Conservation (phyloP, 1,140 invertebrate genomes). For the Pseudobourletiella spinata region DNA sequence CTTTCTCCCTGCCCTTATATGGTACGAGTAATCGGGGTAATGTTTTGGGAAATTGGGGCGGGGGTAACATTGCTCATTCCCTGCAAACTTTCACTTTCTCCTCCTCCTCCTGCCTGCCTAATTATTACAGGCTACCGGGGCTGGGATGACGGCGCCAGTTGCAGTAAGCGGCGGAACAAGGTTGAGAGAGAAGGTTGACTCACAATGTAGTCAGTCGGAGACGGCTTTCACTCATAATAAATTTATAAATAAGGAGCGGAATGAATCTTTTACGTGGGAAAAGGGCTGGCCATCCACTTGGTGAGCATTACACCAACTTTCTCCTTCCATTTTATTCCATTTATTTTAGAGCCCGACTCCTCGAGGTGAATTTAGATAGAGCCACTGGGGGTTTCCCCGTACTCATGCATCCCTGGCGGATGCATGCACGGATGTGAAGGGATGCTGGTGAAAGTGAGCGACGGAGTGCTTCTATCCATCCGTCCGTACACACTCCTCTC, state of each 20-base stretch:
- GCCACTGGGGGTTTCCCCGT: background rate
- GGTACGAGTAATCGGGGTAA: no score
- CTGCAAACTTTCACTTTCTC: background rate
- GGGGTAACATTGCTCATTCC: background rate
- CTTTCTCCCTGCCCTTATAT: no score
- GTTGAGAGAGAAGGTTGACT: background rate
- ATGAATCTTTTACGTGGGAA: constrained; percentile 9
- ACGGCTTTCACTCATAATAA: background rate
- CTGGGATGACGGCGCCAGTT: no score
- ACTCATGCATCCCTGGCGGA: background rate
- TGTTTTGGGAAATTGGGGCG: no score
- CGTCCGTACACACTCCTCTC: no score
- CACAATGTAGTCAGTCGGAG: no score
- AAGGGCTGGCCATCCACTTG: no score
- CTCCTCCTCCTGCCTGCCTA: background rate
- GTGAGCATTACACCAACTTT: background rate
- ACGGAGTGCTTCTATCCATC: no score
- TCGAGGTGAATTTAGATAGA: constrained; percentile 4
- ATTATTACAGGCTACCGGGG: background rate
- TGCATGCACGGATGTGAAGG: no score
- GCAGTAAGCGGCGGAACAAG: no score
- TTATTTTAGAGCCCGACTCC: constrained; percentile 1
- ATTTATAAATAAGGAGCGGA: constrained; percentile 4
- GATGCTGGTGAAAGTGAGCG: no score
- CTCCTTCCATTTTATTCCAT: constrained; percentile 4